A percentile compares a stretch with the other conserved stretches of the same genome.
Evolutionary conservation across 2,888 invertebrate species (phyloP).

Genomic region (Balanococcus diminutus): DNA sequence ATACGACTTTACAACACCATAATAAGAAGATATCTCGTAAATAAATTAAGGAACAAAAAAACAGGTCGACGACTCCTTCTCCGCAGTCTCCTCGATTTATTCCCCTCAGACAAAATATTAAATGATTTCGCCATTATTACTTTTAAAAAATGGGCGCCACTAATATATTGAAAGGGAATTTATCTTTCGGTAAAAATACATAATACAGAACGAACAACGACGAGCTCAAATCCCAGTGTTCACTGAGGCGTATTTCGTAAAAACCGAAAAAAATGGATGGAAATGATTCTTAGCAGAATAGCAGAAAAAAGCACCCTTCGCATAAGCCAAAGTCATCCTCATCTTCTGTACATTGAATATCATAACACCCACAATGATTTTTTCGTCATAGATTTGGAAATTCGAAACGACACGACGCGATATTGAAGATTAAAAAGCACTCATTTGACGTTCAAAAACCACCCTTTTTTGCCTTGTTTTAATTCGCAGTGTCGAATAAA

Average conservation of each 20-base stretch:
- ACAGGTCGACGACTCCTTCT: neutral
- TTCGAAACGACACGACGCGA: too few species aligned
- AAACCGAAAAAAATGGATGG: neutral
- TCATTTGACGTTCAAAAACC: too few species aligned
- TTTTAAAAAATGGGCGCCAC: neutral
- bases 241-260: neutral
- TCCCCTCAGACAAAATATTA: neutral
- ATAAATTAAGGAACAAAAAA: neutral
- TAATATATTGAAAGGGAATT: neutral
- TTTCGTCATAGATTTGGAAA: too few species aligned
- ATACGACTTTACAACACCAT: neutral
- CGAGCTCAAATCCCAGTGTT: neutral
- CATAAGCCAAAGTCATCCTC: neutral
- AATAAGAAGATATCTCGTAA: neutral
- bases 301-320: neutral
- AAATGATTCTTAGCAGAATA: neutral
- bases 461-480: too few species aligned
- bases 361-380: neutral
- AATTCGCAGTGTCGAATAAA: too few species aligned
- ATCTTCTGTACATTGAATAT: neutral
- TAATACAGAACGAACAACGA: neutral
- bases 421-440: too few species aligned
- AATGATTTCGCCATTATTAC: neutral
- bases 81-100: neutral
- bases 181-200: neutral